Percentiles rank a stretch among this genome's conserved stretches.
These are phyloP conservation scores for Parnassius orleans DNA, from an alignment of 2,888 invertebrate species.

Conservation along the genomic window DNA sequence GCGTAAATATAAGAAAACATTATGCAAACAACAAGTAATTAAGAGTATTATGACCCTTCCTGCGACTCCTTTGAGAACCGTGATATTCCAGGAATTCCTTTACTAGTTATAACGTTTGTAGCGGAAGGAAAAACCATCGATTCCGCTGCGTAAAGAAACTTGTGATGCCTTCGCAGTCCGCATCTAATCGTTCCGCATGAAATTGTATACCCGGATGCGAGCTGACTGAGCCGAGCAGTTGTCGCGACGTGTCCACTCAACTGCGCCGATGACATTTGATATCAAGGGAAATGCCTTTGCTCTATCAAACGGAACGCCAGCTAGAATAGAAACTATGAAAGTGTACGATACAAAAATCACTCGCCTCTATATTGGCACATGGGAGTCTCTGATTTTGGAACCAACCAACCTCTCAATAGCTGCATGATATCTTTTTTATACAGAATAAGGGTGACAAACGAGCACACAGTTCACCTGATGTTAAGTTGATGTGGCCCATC, in stretches of 20 bases:
- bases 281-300: conserved; percentile 1
- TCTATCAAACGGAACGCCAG: background rate
- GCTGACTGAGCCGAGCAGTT: conserved; percentile 5
- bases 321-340: background rate
- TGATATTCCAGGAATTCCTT: no score
- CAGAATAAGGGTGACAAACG: no score
- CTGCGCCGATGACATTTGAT: background rate
- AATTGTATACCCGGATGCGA: conserved; percentile 20
- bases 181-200: conserved; percentile 16
- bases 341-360: background rate
- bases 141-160: background rate
- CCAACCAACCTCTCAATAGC: no score
- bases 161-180: background rate
- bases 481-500: no score
- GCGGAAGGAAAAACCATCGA: conserved; percentile 9
- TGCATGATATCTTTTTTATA: no score
- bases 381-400: no score
- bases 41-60: no score
- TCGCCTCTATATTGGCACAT: no score
- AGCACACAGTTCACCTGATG: no score
- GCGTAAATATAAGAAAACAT: no score
- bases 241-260: background rate
- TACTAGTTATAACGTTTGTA: background rate
- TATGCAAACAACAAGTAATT: no score
- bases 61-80: no score